Percentiles rank a stretch among this genome's conserved stretches.
Evolutionary conservation across 2,797 vertebrate genomes (phyloP).

Genomic region (Leptatherina wallacei): DNA sequence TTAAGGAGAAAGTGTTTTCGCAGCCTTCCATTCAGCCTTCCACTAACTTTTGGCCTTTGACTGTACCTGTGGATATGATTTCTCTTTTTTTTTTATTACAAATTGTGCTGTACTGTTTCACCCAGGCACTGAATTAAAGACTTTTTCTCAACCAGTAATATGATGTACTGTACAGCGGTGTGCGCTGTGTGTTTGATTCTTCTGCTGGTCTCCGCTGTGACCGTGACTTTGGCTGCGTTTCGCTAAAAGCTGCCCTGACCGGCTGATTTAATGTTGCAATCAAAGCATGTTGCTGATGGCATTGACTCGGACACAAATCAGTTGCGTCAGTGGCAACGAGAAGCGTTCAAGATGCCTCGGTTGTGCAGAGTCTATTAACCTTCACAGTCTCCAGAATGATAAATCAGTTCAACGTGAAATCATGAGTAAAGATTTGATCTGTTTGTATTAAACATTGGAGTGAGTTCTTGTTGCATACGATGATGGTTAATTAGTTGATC

Average conservation of each 20-base stretch:
- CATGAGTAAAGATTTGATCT: neutral
- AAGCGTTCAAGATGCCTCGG: neutral
- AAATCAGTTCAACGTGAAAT: slow-evolving; percentile 1
- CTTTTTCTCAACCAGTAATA: slow-evolving; percentile 65
- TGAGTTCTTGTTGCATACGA: neutral
- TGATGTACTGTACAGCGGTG: neutral
- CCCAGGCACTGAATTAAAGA: slow-evolving; percentile 91
- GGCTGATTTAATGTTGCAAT: slow-evolving; percentile 53
- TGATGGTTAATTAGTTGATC: no score
- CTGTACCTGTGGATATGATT: slow-evolving; percentile 70
- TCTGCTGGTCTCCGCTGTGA: slow-evolving; percentile 17
- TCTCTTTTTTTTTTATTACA: slow-evolving; percentile 51
- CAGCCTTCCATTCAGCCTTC: slow-evolving; percentile 54
- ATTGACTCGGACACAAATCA: slow-evolving; percentile 56
- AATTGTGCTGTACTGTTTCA: slow-evolving; percentile 85
- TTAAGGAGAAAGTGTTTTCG: slow-evolving; percentile 49
- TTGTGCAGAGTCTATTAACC: slow-evolving; percentile 15
- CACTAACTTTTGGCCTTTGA: slow-evolving; percentile 46
- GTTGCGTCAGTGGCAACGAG: slow-evolving; percentile 27
- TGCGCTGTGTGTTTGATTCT: neutral
- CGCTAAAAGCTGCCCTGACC: slow-evolving; percentile 38
- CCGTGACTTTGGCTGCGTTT: slow-evolving; percentile 29
- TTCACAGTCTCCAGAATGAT: neutral
- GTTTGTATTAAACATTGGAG: neutral
- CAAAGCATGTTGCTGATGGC: slow-evolving; percentile 52